Conservation (phyloP, 2,888 invertebrate genomes). For the Rotaria magnacalcarata region DNA sequence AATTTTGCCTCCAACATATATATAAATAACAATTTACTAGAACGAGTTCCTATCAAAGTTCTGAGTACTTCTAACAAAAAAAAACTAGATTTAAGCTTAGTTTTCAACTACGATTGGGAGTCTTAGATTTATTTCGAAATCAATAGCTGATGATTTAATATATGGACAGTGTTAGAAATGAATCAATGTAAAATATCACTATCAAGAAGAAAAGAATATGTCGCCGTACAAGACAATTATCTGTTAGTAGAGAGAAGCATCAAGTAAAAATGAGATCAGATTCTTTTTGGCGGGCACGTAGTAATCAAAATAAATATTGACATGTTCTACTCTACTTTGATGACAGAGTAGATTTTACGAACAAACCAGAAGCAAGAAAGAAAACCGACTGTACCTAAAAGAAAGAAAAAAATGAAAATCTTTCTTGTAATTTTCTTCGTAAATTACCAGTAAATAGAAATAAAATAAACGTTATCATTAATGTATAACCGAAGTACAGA, state of each 20-base stretch:
- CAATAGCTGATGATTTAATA: too few relatives aligned
- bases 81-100: too few relatives aligned
- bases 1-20: too few relatives aligned
- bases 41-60: too few relatives aligned
- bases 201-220: not conserved
- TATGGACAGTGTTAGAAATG: too few relatives aligned
- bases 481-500: constrained; percentile 94
- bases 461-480: constrained; percentile 95
- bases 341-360: constrained; percentile 90
- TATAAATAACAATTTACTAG: too few relatives aligned
- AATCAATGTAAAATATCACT: too few relatives aligned
- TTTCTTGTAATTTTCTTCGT: not conserved
- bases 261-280: not conserved
- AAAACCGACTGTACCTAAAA: constrained; percentile 80
- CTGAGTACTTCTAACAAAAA: too few relatives aligned
- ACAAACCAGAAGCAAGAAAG: constrained; percentile 98
- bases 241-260: not conserved
- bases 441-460: constrained; percentile 82
- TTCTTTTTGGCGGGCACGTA: too few relatives aligned
- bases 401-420: constrained; percentile 46
- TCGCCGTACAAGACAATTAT: not conserved
- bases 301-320: not conserved
- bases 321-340: constrained; percentile 56
- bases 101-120: too few relatives aligned
- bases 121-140: too few relatives aligned